Evolutionary conservation across 1,140 invertebrate species (phyloP).

Genomic region (Argopecten irradians): DNA sequence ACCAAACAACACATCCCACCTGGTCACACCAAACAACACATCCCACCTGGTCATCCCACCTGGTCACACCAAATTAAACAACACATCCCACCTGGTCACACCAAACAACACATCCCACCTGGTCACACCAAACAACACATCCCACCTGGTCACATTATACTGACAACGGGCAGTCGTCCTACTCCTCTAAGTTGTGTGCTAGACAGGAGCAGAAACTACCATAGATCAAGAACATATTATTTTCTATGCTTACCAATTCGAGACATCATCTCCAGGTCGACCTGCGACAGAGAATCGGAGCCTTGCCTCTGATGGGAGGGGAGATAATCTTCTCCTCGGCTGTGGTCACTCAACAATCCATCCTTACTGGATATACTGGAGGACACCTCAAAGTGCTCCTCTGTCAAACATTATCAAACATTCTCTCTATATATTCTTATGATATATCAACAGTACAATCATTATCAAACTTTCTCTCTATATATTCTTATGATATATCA

Average conservation of each 20-base stretch:
- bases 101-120: too few relatives aligned
- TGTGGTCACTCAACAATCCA: constrained; percentile 35
- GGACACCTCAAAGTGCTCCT: constrained; percentile 47
- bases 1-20: too few relatives aligned
- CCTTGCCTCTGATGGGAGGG: constrained; percentile 54
- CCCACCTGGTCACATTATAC: too few relatives aligned
- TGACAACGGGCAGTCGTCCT: not conserved
- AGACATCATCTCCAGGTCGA: constrained; percentile 51
- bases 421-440: constrained; percentile 40
- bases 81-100: too few relatives aligned
- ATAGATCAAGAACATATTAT: not conserved
- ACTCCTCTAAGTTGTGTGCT: constrained; percentile 28
- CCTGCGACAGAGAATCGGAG: constrained; percentile 57
- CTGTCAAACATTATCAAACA: not conserved
- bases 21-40: too few relatives aligned
- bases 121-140: too few relatives aligned
- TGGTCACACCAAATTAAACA: too few relatives aligned
- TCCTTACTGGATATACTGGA: constrained; percentile 50
- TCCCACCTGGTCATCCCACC: too few relatives aligned
- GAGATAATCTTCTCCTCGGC: constrained; percentile 33
- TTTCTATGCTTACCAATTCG: constrained; percentile 49
- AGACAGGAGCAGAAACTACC: too few relatives aligned
- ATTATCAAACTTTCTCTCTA: too few relatives aligned
- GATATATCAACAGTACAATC: too few relatives aligned
- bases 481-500: too few relatives aligned